These are phyloP conservation scores for Bolinopsis microptera DNA, from an alignment of 37 sponge, comb jelly and placozoan species.

Conservation along the genomic window DNA sequence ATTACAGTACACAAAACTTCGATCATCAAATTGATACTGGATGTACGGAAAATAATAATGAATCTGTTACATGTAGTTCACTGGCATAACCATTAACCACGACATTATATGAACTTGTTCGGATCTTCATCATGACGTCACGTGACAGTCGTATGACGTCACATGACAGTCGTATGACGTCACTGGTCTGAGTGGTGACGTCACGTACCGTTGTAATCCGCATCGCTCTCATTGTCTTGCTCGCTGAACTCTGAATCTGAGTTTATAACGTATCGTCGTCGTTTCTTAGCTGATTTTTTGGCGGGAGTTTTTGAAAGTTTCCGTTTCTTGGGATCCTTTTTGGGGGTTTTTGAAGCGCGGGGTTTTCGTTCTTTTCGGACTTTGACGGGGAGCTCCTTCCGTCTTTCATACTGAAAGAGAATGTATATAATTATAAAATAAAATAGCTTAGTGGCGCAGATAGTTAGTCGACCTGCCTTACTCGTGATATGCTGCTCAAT, in stretches of 20 bases:
- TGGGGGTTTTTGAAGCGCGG: conserved; percentile 39
- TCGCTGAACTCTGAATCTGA: conserved; percentile 53
- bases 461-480: no score
- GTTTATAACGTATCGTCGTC: conserved; percentile 22
- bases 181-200: background rate
- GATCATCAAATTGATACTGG: background rate
- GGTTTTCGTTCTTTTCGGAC: conserved; percentile 43
- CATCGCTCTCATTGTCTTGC: conserved; percentile 20
- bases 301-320: background rate
- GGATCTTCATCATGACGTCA: background rate
- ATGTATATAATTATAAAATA: no score
- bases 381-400: conserved; percentile 57
- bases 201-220: conserved; percentile 18
- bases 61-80: background rate
- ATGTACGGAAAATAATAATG: background rate
- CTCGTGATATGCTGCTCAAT: no score
- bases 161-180: conserved; percentile 2
- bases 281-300: background rate
- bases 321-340: background rate
- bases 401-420: conserved; percentile 32
- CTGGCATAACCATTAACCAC: background rate
- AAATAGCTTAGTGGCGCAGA: no score
- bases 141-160: conserved; percentile 3
- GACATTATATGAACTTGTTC: no score
- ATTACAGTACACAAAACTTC: background rate